A percentile compares a stretch with the other conserved stretches of the same genome.
These are phyloP conservation scores for Pampusana beccarii DNA, from an alignment of 2,113 vertebrate genomes.

Conservation along the genomic window DNA sequence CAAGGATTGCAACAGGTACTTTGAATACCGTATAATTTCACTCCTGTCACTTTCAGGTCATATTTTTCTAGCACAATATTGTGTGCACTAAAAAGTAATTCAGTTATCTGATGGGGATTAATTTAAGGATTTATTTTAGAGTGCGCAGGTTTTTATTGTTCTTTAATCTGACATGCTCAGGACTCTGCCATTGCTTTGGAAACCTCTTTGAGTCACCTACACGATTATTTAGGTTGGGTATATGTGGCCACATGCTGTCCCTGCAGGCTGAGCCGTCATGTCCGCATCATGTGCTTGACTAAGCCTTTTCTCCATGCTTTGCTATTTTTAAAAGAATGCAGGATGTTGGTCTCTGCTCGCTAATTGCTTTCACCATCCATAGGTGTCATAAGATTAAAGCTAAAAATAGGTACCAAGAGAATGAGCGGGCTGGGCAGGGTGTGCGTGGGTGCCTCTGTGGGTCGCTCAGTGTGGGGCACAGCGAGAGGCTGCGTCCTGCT, in stretches of 20 bases:
- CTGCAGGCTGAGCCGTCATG: not conserved
- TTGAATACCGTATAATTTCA: not conserved
- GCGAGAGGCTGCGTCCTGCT: not conserved
- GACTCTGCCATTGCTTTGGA: not conserved
- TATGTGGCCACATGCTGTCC: not conserved
- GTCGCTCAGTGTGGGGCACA: not conserved
- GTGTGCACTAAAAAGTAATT: not conserved
- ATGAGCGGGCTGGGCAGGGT: not conserved
- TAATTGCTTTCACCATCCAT: not conserved
- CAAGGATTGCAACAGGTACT: not conserved
- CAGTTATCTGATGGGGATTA: not conserved
- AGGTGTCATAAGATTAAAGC: conserved; percentile 19
- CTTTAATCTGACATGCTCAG: not conserved
- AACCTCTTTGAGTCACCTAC: not conserved
- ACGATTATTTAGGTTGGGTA: not conserved
- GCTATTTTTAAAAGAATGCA: not conserved
- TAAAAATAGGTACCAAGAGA: not conserved
- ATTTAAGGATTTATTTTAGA: not conserved
- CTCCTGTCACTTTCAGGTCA: fast-evolving
- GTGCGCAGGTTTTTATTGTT: not conserved
- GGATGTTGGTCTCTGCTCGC: not conserved
- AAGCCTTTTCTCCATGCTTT: not conserved
- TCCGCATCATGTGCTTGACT: not conserved
- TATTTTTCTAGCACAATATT: not conserved
- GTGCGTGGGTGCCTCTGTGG: fast-evolving